Base-by-base conservation (phyloP, 2,888 invertebrate species). In the Zygothrica quintamaculata region DNA sequence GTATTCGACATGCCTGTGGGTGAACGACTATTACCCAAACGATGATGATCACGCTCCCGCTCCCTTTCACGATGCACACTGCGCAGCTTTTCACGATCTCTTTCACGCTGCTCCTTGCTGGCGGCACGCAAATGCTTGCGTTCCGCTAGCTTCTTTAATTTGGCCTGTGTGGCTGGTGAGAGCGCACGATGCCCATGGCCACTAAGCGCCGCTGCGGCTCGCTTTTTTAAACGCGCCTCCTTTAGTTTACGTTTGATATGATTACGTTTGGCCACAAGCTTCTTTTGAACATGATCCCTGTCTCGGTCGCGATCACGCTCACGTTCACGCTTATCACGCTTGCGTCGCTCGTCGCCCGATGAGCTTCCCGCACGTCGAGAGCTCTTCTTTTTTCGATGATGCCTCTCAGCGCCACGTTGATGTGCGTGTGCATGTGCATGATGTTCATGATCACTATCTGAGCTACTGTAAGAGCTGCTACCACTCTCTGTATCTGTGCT, bases 311-410 rank as follows among this genome's bases (percentile, higher is more conserved):
- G 75, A 25, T 74, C 75, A 1, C 72, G 75, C n/a, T 64, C 74
- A 1, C 74, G 68, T 0, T 74, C 90, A 0, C 88, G 85, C 44
- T 91, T 91, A 8, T 90, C 89, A 0, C 91, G 85, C 58, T 91
- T 91, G 0, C 89, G 87, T 1, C 88, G 82, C 46, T 91, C 87
- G 53, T 91, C 89, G 68, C 95, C 95, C 2, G 95, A 94, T 7
- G 94, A 94, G 40, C 85, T 80, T 33, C 77, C 74, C 0, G 82
- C 76, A 0, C 79, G 82, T 29, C 94, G 92, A 48, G 92, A 57
- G 15, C 73, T 62, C 77, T 90, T 91, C 91, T 93, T 90, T 29
- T 92, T 92, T 62, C 92, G 92, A 60, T 92, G 89, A 39, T 92
- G 88, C 0, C 88, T 73, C 16, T 85, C 85, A 0, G 40, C 64